phyloP scores from a whole-genome alignment of 2,797 vertebrate genomes.

The Sphaeramia orbicularis region DNA sequence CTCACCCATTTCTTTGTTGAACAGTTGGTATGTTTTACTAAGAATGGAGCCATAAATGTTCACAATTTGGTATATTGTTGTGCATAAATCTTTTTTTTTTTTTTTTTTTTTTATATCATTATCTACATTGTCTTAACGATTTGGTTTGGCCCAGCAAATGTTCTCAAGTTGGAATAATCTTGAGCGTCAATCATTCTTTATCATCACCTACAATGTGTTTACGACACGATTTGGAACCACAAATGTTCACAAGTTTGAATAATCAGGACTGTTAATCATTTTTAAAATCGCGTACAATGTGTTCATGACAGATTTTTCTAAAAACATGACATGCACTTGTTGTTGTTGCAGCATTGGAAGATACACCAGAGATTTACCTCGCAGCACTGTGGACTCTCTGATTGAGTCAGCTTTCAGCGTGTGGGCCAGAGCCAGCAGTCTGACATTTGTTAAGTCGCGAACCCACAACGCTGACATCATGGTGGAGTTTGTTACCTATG shows the following conservation, averaged over 20 bases:
- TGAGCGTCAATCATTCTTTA: background rate
- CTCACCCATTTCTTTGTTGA: conserved; percentile 7
- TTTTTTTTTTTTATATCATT: no score
- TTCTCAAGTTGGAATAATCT: background rate
- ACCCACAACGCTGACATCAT: conserved; percentile 76
- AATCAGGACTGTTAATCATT: background rate
- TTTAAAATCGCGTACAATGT: background rate
- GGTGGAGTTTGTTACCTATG: conserved; percentile 79
- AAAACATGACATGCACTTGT: background rate
- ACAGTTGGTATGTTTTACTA: no score
- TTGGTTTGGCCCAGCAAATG: no score
- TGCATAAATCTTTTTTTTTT: background rate
- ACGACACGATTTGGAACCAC: background rate
- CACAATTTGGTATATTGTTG: background rate
- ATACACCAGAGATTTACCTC: conserved; percentile 81
- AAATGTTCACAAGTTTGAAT: background rate
- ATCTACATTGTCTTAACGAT: background rate
- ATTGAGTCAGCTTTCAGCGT: conserved; percentile 76
- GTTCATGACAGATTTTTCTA: background rate
- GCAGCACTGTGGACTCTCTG: conserved; percentile 78
- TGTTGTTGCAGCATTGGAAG: conserved; percentile 67
- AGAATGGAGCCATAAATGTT: no score
- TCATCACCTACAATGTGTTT: background rate
- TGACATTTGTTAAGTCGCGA: conserved; percentile 77
- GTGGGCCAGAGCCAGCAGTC: conserved; percentile 77